Evolutionary conservation across 2,113 vertebrate genomes (phyloP).

Genomic region (Sarotherodon lohbergeri): DNA sequence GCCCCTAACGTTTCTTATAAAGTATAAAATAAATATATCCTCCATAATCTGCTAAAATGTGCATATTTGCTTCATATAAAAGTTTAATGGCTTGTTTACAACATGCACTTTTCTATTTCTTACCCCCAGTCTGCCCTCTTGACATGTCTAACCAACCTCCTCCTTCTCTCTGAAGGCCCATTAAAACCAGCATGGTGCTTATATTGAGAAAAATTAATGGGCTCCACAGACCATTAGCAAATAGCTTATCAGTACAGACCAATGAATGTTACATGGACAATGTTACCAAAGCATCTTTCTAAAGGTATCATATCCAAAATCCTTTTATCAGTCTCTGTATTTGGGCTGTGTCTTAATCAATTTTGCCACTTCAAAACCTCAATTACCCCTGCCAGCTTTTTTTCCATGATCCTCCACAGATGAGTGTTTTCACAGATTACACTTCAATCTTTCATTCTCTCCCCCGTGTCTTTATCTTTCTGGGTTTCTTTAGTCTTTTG

Average conservation of each 20-base stretch:
- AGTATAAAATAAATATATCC: neutral
- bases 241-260: neutral
- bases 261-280: neutral
- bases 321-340: neutral
- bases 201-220: neutral
- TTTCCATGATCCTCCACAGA: neutral
- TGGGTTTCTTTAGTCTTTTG: neutral
- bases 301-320: neutral
- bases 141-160: neutral
- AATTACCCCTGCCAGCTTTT: neutral
- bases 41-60: neutral
- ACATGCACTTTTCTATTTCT: neutral
- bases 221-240: neutral
- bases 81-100: neutral
- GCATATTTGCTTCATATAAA: neutral
- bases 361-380: neutral
- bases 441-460: neutral
- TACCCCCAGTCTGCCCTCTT: neutral
- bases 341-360: neutral
- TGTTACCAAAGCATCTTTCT: neutral
- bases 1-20: neutral
- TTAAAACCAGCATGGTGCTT: constrained; percentile 11
- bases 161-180: neutral
- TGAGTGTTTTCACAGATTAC: neutral
- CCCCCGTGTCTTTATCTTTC: neutral